phyloP scores from a whole-genome alignment of 2,888 invertebrate genomes.

The Cephus pulcher region DNA sequence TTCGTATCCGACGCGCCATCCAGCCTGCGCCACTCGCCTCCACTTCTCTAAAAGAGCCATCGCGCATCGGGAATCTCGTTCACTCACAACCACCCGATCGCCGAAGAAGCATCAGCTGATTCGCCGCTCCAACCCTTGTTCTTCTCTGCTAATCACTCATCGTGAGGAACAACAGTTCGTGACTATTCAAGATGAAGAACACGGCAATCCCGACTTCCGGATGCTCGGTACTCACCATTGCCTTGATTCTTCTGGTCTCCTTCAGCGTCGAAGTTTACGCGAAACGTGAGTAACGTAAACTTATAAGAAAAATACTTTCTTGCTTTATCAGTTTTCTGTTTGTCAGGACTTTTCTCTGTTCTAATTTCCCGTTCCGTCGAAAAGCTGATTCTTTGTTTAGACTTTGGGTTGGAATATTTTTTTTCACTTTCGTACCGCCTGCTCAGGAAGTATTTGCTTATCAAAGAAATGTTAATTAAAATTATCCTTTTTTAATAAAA shows the following conservation, averaged over 20 bases:
- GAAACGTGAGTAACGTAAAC: background rate
- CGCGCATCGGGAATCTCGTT: constrained; percentile 40
- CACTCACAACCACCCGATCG: constrained; percentile 61
- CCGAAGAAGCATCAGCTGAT: constrained; percentile 44
- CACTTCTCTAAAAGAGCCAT: constrained; percentile 26
- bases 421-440: too few relatives aligned
- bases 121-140: background rate
- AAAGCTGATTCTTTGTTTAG: too few relatives aligned
- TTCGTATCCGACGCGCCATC: constrained; percentile 27
- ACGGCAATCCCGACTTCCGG: too few relatives aligned
- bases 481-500: too few relatives aligned
- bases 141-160: too few relatives aligned
- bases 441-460: too few relatives aligned
- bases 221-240: background rate
- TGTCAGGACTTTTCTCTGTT: background rate
- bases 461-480: too few relatives aligned
- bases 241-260: background rate
- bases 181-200: too few relatives aligned
- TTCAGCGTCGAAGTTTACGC: background rate
- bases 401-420: too few relatives aligned
- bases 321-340: background rate
- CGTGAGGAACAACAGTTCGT: too few relatives aligned
- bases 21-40: constrained; percentile 28
- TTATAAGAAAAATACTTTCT: background rate
- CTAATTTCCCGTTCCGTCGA: background rate